A percentile compares a stretch with the other conserved stretches of the same genome.
These are phyloP conservation scores for Xanthia icteritia DNA, from an alignment of 2,888 invertebrate genomes.

Conservation along the genomic window DNA sequence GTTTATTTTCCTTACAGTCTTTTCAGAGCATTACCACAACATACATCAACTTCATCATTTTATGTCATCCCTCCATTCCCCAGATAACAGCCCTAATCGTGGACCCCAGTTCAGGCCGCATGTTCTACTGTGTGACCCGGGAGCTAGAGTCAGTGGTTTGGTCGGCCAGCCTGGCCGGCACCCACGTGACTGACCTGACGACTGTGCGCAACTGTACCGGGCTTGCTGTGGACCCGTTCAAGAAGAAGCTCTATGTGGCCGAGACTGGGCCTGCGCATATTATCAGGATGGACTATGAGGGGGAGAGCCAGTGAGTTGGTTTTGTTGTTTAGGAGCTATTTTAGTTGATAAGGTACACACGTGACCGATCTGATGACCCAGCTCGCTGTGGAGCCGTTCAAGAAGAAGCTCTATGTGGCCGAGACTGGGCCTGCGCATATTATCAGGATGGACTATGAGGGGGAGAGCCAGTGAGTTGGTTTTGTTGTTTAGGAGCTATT, in stretches of 20 bases:
- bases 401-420: constrained; percentile 93
- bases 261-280: constrained; percentile 90
- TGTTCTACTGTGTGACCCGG: constrained; percentile 91
- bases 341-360: constrained; percentile 64
- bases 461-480: constrained; percentile 75
- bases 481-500: background rate
- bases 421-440: constrained; percentile 90
- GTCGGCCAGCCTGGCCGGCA: constrained; percentile 90
- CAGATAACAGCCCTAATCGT: constrained; percentile 91
- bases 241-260: constrained; percentile 93
- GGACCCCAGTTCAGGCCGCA: constrained; percentile 90
- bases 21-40: background rate
- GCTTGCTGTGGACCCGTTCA: constrained; percentile 87
- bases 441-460: constrained; percentile 83
- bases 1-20: too few species aligned
- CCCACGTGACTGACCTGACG: constrained; percentile 81
- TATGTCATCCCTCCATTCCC: background rate
- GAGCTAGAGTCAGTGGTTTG: constrained; percentile 87
- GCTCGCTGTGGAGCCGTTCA: constrained; percentile 87
- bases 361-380: constrained; percentile 83
- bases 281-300: constrained; percentile 83
- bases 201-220: constrained; percentile 82
- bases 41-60: background rate
- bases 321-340: background rate
- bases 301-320: constrained; percentile 75